Evolutionary conservation across 1,140 invertebrate genomes (phyloP), one percentile per base, ranked within the genome.

Genomic region (Leptoteleia sp.): DNA sequence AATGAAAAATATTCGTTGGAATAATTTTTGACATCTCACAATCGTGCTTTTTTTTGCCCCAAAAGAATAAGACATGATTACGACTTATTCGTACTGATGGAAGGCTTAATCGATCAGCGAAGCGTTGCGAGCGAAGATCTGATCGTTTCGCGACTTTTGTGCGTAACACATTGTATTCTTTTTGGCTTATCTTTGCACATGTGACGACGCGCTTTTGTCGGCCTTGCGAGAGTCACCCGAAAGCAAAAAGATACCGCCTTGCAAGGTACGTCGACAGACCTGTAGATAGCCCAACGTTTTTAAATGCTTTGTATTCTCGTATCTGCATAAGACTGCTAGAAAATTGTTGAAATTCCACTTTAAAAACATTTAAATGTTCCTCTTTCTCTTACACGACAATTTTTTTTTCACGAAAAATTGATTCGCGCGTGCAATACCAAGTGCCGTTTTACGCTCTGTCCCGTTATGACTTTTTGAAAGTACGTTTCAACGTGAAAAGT

Each of bases 71-170:
- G 33, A 22, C 11, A 54, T 42, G 22, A 55, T 55, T 55, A 42
- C 3, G 19, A 40, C 33, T 42, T 33, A 33, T 25, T 35, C 25
- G 8, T 29, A 27, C 16, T 9, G 22, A 19, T 33, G 19, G 16
- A 38, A 38, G 40, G 43, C 54, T 77, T 64, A 79, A 79, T 82
- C 80, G 62, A 78, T 42, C 77, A 68, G 71, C 29, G 42, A 57
- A 78, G 75, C 79, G 76, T 43, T 68, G 75, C 73, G 70, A 33
- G 59, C 50, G 57, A 71, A 54, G 82, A 81, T 79, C 78, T 65
- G 78, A 70, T 68, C 73, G 78, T 75, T 54, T 45, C 38, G 62
- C 33, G 50, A 70, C 27, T 70, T 57, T 70, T 71, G 65, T 77
- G 42, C 73, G 37, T 65, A 55, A 61, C 64, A 64, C 48, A 11